These are phyloP conservation scores for Pelobates fuscus DNA, from an alignment of 2,113 vertebrate species.

Conservation along the genomic window DNA sequence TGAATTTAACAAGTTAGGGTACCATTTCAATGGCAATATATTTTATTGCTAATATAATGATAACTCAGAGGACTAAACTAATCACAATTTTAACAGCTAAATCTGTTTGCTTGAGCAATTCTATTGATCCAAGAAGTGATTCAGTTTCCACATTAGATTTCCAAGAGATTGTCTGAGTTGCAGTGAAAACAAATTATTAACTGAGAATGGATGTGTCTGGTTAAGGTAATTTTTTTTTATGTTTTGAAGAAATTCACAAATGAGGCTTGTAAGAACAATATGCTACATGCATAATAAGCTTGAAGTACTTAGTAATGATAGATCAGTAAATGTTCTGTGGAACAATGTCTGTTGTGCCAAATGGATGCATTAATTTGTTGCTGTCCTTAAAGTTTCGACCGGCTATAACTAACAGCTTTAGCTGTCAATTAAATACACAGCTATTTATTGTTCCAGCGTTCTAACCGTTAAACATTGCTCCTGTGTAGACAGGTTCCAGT, in stretches of 20 bases:
- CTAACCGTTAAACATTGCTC: too few species aligned
- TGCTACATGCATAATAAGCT: not conserved
- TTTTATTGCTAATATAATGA: too few species aligned
- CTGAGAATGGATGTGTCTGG: not conserved
- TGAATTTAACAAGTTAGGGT: too few species aligned
- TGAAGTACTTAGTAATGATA: not conserved
- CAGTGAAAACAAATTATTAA: not conserved
- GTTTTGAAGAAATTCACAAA: not conserved
- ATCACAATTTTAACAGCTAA: too few species aligned
- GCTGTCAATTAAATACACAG: not conserved
- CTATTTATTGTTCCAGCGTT: not conserved
- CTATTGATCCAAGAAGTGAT: too few species aligned
- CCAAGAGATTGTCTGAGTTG: not conserved
- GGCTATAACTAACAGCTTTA: not conserved
- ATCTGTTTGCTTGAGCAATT: too few species aligned
- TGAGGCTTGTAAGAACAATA: conserved; percentile 1
- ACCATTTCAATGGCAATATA: too few species aligned
- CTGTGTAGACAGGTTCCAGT: too few species aligned
- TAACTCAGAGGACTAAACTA: too few species aligned
- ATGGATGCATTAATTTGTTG: not conserved
- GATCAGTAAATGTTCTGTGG: not conserved
- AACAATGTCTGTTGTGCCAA: not conserved
- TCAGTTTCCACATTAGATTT: not conserved
- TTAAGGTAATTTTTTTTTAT: not conserved
- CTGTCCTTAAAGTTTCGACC: not conserved